Base-by-base conservation (phyloP, 2,113 vertebrate genomes). In the Gopherus evgoodei region DNA sequence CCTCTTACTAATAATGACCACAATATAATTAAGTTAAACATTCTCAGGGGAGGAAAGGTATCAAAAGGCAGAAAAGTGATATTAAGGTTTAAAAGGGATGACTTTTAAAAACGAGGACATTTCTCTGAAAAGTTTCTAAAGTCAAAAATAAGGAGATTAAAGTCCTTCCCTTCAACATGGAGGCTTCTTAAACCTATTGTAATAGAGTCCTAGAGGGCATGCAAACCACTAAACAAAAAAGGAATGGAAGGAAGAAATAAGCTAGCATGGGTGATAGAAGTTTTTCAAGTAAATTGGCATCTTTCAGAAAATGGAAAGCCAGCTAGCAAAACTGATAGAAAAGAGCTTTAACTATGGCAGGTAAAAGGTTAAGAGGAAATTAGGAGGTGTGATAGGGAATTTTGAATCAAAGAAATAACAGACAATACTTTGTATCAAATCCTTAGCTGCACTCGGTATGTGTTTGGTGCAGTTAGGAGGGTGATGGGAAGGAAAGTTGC, bases 11-110 rank as follows among this genome's bases (percentile, higher is more conserved):
- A 81, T 83, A 83, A 3, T 65, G 14, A 78, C 29, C 5, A 21
- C 1, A 75, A 62, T 3, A 83, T 4, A 65, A 62, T 65, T 25
- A 88, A 29, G 1, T 86, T 89, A 75, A 83, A 11, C 0, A 0
- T 44, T 87, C 3, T 86, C 4, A 44, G 10, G 52, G 5, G 4
- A 3, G 38, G 16, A 59, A 72, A 49, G 2, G 2, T 4, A 50
- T 2, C 3, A 65, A 22, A 80, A 95, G 82, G 1, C 21, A 79
- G 47, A 87, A 27, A 88, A 92, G 81, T 87, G 3, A 5, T 11
- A 49, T 52, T 86, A 0, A n/a, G 42, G 27, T 80, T 95, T 29
- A 19, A 27, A 84, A 86, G 8, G 86, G 50, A 59, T 0, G 0
- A 35, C 54, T 76, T 69, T 94, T 35, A 19, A 29, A 84, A 86